Evolutionary conservation across 2,113 vertebrate species (phyloP).

Genomic region (Acinonyx jubatus): DNA sequence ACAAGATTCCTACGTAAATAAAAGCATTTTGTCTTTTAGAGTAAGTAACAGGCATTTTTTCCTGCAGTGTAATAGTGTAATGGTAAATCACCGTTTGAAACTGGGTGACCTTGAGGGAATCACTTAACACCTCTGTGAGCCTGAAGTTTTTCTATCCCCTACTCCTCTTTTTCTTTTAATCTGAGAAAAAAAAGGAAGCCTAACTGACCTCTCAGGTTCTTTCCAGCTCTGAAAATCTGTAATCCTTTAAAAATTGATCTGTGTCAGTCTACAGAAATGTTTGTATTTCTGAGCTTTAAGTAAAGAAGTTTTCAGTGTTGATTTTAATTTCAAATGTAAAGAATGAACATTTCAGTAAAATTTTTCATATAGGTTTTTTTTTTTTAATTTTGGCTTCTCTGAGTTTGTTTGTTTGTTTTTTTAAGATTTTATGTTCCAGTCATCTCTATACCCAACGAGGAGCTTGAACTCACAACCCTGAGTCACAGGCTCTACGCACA

Average conservation of each 20-base stretch:
- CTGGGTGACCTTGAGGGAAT: not conserved
- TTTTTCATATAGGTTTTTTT: not conserved
- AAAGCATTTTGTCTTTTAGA: not conserved
- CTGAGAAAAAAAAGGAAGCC: not conserved
- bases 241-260: not conserved
- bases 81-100: not conserved
- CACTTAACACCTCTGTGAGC: not conserved
- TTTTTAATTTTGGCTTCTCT: not conserved
- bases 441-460: not conserved
- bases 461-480: not conserved
- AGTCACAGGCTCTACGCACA: not conserved
- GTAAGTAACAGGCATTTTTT: not conserved
- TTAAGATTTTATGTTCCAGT: not conserved
- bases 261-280: not conserved
- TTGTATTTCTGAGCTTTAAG: not conserved
- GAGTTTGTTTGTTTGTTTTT: not conserved
- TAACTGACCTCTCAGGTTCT: not conserved
- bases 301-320: slow-evolving; percentile 14
- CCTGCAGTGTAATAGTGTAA: not conserved
- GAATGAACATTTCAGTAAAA: not conserved
- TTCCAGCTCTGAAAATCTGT: not conserved
- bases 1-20: not conserved
- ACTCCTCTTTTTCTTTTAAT: not conserved
- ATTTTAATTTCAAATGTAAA: not conserved
- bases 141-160: not conserved